These are phyloP conservation scores for Tillus elongatus DNA, from an alignment of 2,888 invertebrate species.

Conservation along the genomic window DNA sequence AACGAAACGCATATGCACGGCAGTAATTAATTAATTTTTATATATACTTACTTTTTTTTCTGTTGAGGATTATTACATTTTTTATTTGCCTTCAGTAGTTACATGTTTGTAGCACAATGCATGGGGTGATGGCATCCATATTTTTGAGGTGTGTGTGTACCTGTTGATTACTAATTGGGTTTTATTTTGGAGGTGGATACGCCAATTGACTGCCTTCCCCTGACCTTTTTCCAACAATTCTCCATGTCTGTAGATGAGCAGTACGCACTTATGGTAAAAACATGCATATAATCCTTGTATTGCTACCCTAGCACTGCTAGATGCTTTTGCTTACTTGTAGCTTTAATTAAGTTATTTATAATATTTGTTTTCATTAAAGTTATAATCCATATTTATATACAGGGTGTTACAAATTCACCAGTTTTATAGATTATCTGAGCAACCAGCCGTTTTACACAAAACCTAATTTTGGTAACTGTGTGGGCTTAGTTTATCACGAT, in stretches of 20 bases:
- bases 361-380: too few relatives aligned
- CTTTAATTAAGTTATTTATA: too few relatives aligned
- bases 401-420: too few relatives aligned
- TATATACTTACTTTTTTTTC: not conserved
- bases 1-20: not conserved
- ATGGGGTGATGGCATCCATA: slow-evolving; percentile 21
- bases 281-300: slow-evolving; percentile 13
- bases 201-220: slow-evolving; percentile 48
- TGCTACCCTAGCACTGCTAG: too few relatives aligned
- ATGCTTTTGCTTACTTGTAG: too few relatives aligned
- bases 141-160: slow-evolving; percentile 17
- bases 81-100: slow-evolving; percentile 7
- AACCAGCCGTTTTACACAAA: too few relatives aligned
- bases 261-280: slow-evolving; percentile 44
- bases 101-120: slow-evolving; percentile 18
- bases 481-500: too few relatives aligned
- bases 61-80: slow-evolving; percentile 7
- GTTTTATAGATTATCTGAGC: too few relatives aligned
- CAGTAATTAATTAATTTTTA: not conserved
- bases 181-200: slow-evolving; percentile 46
- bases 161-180: slow-evolving; percentile 34
- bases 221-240: slow-evolving; percentile 41
- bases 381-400: too few relatives aligned
- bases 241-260: slow-evolving; percentile 43
- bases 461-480: too few relatives aligned